Percentiles rank a stretch among this genome's conserved stretches.
These are phyloP conservation scores for Gila orcuttii DNA, from an alignment of 2,113 vertebrate species.

Conservation along the genomic window DNA sequence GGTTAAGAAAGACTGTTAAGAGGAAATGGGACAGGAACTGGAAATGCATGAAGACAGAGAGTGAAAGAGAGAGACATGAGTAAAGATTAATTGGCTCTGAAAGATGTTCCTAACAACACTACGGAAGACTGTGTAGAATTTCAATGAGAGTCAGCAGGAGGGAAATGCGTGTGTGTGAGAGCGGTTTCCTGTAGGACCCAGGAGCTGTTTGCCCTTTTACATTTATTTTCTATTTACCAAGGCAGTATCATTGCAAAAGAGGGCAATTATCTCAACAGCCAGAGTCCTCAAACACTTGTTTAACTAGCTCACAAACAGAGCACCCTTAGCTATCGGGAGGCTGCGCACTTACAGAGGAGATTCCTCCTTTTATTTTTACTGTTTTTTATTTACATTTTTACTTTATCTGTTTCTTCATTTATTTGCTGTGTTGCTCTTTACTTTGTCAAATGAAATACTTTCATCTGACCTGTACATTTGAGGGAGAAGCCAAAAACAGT, in stretches of 20 bases:
- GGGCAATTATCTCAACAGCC: slow-evolving; percentile 40
- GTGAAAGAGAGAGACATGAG: slow-evolving; percentile 38
- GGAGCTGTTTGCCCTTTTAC: slow-evolving; percentile 31
- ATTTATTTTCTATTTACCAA: slow-evolving; percentile 42
- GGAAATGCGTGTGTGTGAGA: not conserved
- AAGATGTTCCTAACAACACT: slow-evolving; percentile 54
- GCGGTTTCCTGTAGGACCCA: slow-evolving; percentile 24
- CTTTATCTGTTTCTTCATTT: not conserved
- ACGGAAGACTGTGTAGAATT: slow-evolving; percentile 48
- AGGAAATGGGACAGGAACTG: slow-evolving; percentile 23
- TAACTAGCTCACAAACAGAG: slow-evolving; percentile 16
- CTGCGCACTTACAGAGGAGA: not conserved
- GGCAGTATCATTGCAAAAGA: slow-evolving; percentile 37
- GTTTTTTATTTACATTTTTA: not conserved
- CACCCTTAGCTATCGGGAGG: not conserved
- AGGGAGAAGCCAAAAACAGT: too few relatives aligned
- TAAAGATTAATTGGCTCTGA: slow-evolving; percentile 55
- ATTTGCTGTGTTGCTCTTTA: not conserved
- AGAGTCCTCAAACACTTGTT: slow-evolving; percentile 22
- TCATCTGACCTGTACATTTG: not conserved
- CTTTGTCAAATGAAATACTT: not conserved
- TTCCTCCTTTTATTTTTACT: not conserved
- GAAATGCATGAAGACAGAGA: not conserved
- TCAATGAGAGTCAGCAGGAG: slow-evolving; percentile 47
- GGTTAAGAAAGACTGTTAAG: slow-evolving; percentile 1